A percentile compares a stretch with the other conserved stretches of the same genome.
phyloP scores from a whole-genome alignment of 2,797 vertebrate genomes.

The Notamacropus eugenii region DNA sequence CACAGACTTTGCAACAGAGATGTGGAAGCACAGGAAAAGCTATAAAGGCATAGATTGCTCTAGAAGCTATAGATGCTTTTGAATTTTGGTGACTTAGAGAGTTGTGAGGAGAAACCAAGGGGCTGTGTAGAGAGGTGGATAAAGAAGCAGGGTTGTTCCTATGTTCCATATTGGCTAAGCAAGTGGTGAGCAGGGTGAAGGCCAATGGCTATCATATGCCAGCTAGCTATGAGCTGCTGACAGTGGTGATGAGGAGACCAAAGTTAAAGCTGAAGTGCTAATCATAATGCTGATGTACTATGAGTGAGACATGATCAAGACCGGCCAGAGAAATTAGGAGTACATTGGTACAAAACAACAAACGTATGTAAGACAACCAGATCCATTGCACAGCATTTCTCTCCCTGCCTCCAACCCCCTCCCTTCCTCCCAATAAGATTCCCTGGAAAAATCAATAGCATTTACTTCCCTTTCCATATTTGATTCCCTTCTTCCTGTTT shows the following conservation, averaged over 20 bases:
- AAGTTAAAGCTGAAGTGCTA: neutral
- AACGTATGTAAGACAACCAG: neutral
- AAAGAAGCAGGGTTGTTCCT: neutral
- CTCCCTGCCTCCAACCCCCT: neutral
- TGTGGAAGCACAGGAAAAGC: too few relatives aligned
- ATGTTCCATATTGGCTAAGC: neutral
- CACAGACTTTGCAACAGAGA: too few relatives aligned
- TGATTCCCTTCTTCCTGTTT: neutral
- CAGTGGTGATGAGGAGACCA: neutral
- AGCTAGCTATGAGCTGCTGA: neutral
- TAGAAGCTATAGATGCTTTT: neutral
- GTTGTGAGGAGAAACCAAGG: neutral
- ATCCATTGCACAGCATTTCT: neutral
- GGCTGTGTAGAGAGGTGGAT: neutral
- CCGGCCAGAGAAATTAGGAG: neutral
- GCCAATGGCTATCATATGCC: too few relatives aligned
- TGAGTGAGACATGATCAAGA: neutral
- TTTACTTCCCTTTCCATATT: neutral
- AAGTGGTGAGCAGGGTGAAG: neutral
- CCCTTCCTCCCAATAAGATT: neutral
- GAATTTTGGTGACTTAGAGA: neutral
- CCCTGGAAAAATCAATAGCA: neutral
- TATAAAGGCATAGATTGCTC: neutral
- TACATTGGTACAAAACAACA: neutral
- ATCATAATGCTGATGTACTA: neutral